Evolutionary conservation across 2,113 vertebrate species (phyloP), one percentile per base, ranked within the genome.

Genomic region (Alligator mississippiensis): DNA sequence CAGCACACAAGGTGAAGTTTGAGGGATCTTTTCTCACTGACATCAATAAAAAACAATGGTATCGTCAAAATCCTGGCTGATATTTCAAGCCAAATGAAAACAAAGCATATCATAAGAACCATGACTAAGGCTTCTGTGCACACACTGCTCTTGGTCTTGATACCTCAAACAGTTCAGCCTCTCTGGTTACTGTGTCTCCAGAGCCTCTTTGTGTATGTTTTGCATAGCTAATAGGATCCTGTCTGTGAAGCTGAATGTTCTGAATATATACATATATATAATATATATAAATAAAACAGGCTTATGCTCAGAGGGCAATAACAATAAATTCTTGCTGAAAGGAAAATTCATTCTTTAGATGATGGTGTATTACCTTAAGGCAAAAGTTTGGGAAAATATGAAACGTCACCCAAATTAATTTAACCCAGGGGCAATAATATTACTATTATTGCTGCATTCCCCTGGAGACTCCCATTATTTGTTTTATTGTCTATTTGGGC

Each of bases 151-250:
- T 27, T 5, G 57, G 59, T 61, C 25, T 27, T 47, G 54, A 62
- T 0, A 1, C 22, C 58, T 7, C 9, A 77, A 30, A 15, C 34
- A 38, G 18, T 54, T 86, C 0, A 0, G 3, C 16, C 30, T 18
- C 6, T 60, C 54, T 54, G 19, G 5, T 85, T 74, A 12, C 18
- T 74, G 54, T 54, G 68, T n/a, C 25, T 64, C 12, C 0, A 4
- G 80, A 86, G 9, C 18, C 64, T 77, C 74, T 79, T 80, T 30
- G 2, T 27, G 68, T 82, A 4, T 55, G 30, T 2, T 19, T 62
- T 12, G 2, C 11, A 17, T 70, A 0, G 77, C 14, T 30, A 11
- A 34, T 47, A 1, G 25, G 27, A 62, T 21, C 8, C 5, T 74
- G 5, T 21, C 25, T 30, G 28, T 57, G 27, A 72, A 76, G 59